Percentiles rank a stretch among this genome's conserved stretches.
These are phyloP conservation scores for Phoxinus phoxinus DNA, from an alignment of 2,113 vertebrate species.

Conservation along the genomic window DNA sequence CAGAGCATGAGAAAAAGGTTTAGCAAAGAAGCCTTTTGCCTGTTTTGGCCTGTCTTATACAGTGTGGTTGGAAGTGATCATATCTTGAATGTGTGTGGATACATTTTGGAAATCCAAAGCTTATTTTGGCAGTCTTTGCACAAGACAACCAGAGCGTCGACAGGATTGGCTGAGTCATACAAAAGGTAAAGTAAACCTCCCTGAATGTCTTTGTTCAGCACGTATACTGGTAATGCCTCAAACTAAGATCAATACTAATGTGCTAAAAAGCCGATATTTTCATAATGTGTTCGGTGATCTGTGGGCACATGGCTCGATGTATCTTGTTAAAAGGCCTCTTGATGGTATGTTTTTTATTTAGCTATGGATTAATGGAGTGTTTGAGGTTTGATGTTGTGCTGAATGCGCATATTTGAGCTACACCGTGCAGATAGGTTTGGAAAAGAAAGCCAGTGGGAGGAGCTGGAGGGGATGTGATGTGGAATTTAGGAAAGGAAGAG, in stretches of 20 bases:
- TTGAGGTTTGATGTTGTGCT: background rate
- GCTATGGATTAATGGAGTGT: background rate
- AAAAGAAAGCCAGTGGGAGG: slow-evolving; percentile 11
- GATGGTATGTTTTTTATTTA: background rate
- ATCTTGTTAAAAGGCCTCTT: background rate
- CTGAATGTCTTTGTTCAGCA: background rate
- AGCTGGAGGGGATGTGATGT: background rate
- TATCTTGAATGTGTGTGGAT: background rate
- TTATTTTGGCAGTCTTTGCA: slow-evolving; percentile 16
- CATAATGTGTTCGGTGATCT: background rate
- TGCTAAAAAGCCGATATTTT: background rate
- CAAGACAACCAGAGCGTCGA: background rate
- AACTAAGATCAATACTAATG: background rate
- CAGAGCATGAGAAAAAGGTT: background rate
- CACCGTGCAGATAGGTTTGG: background rate
- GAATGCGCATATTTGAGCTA: background rate
- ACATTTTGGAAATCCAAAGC: background rate
- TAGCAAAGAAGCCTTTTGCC: background rate
- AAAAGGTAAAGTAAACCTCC: slow-evolving; percentile 24
- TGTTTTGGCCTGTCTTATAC: background rate
- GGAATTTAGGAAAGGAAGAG: background rate
- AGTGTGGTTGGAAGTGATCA: background rate
- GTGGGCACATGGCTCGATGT: background rate
- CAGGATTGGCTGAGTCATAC: background rate
- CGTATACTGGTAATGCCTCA: background rate